Base-by-base conservation (phyloP, 2,888 invertebrate genomes). In the Hofmannophila pseudospretella region DNA sequence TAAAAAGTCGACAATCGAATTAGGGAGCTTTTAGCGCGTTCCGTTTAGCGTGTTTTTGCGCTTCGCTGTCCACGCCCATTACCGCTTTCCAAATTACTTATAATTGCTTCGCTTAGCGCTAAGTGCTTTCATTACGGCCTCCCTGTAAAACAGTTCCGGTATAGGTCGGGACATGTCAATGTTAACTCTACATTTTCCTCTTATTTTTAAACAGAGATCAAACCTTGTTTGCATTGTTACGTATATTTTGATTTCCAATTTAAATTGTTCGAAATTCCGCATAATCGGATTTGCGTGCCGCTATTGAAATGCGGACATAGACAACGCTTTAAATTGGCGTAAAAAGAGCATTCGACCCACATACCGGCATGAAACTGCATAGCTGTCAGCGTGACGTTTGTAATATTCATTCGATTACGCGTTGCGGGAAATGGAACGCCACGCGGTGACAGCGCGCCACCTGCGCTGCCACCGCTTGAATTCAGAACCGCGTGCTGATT, bases 51-150 rank as follows among this genome's bases (percentile, higher is more conserved):
- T 76, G 88, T 88, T 87, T 86, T 86, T 84, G 82, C 82, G 76
- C 82, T 61, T 72, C 74, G 76, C 78, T 76, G 85, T 84, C 86
- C 82, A 75, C 76, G 72, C 72, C 81, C 80, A 84, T 86, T 85
- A 86, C 72, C 59, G 76, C 68, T 66, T 64, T 69, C 73, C 74
- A 81, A 86, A 86, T 82, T 80, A 82, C 80, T 85, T 82, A 82
- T 86, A 85, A 86, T 86, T 85, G 84, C 80, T 82, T 85, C 86
- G 82, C 79, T 86, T 84, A 84, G 69, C 72, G 79, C 68, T 82
- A 84, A 86, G 86, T 85, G 86, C 86, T 86, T 84, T 85, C 82
- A 82, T 86, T 82, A 82, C 62, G 63, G 64, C 47, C 63, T 59
- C 63, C 54, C 66, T 62, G 73, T 65, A 64, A 67, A 69, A 69